Evolutionary conservation across 2,888 invertebrate genomes (phyloP).

Genomic region (Phoronis australis): DNA sequence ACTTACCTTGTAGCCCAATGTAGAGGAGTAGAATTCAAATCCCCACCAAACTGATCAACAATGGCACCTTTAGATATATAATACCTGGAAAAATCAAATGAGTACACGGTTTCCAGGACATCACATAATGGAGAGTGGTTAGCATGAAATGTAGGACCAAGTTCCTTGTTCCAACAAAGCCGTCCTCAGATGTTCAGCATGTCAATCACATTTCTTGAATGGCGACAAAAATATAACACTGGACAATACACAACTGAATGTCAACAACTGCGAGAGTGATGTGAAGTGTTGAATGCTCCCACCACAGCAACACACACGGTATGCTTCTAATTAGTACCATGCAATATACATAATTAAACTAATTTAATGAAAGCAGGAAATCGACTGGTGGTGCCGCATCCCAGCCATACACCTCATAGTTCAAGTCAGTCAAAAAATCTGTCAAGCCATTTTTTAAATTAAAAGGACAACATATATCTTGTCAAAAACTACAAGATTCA

Average conservation of each 20-base stretch:
- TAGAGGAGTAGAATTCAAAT: constrained; percentile 89
- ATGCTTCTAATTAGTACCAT: no score
- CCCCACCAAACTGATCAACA: constrained; percentile 93
- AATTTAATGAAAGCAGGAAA: no score
- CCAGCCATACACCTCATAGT: no score
- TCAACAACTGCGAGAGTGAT: background rate
- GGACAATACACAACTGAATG: background rate
- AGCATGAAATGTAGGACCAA: background rate
- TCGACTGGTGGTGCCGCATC: no score
- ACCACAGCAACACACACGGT: no score
- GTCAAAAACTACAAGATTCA: no score
- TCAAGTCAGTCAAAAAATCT: no score
- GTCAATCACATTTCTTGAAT: background rate
- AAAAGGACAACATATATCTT: no score
- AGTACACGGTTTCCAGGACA: background rate
- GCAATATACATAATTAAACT: no score
- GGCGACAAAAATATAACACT: background rate
- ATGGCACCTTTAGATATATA: constrained; percentile 78
- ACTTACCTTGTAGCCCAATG: constrained; percentile 90
- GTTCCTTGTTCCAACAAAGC: no score
- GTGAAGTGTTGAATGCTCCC: no score
- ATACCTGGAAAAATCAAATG: constrained; percentile 56
- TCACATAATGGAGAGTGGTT: background rate
- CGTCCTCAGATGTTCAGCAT: background rate
- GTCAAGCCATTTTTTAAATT: no score